Evolutionary conservation across 2,113 vertebrate species (phyloP).

Genomic region (Gallinago undulata): DNA sequence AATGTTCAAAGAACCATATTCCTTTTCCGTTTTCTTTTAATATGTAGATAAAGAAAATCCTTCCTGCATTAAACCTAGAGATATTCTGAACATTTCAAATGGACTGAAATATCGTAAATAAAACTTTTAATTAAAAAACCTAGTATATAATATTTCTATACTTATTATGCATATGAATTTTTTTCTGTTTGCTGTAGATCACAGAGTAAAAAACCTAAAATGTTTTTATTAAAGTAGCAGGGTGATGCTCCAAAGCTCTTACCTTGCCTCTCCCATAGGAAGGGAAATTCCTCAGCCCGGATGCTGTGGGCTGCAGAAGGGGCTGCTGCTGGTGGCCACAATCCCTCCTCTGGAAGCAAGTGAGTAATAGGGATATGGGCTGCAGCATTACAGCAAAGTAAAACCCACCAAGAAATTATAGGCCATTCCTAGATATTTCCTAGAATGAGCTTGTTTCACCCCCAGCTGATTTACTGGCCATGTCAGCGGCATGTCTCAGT

Average conservation of each 20-base stretch:
- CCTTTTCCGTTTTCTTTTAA: background rate
- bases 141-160: background rate
- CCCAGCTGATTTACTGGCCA: background rate
- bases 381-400: background rate
- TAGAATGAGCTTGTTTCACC: background rate
- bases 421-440: background rate
- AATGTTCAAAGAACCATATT: background rate
- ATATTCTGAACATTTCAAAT: background rate
- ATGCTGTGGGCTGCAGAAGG: background rate
- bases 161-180: background rate
- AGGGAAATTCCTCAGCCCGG: background rate
- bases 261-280: background rate
- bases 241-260: background rate
- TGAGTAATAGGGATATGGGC: background rate
- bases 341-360: too few species aligned
- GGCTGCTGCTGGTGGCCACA: background rate
- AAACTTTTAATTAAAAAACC: slow-evolving; percentile 52
- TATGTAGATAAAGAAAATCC: background rate
- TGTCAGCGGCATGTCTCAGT: background rate
- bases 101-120: slow-evolving; percentile 20
- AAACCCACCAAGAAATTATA: background rate
- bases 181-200: background rate
- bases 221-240: background rate
- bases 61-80: slow-evolving; percentile 11
- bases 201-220: background rate